Percentiles rank a stretch among this genome's conserved stretches.
These are phyloP conservation scores for Esperia sulphurella DNA, from an alignment of 2,888 invertebrate genomes.

Conservation along the genomic window DNA sequence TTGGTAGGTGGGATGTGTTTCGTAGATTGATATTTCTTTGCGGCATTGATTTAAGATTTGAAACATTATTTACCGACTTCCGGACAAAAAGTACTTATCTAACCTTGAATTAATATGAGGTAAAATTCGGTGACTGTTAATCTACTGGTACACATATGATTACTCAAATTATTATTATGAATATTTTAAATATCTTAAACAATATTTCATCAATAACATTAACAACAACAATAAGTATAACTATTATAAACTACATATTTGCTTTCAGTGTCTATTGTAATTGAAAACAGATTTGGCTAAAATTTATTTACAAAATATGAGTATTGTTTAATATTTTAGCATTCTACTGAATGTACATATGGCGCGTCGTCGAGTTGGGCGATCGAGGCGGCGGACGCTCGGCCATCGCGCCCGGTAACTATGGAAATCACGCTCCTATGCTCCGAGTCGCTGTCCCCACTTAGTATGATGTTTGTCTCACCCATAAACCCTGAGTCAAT, in stretches of 20 bases:
- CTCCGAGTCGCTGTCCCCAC: constrained; percentile 72
- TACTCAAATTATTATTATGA: not conserved
- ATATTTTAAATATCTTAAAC: not conserved
- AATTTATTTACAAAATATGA: constrained; percentile 21
- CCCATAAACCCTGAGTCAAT: constrained; percentile 71
- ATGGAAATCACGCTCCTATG: constrained; percentile 73
- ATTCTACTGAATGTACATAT: constrained; percentile 61
- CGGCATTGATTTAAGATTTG: not conserved
- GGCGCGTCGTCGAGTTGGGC: constrained; percentile 55
- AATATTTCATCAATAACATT: constrained; percentile 6
- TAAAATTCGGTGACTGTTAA: constrained; percentile 42
- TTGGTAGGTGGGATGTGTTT: constrained; percentile 10
- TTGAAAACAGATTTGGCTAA: constrained; percentile 9
- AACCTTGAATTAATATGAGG: constrained; percentile 28
- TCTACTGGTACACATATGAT: constrained; percentile 8
- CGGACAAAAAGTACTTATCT: not conserved
- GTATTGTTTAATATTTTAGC: constrained; percentile 27
- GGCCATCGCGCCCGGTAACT: constrained; percentile 57
- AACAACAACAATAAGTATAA: not conserved
- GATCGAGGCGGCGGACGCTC: constrained; percentile 53
- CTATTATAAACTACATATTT: not conserved
- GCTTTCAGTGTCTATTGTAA: not conserved
- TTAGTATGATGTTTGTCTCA: constrained; percentile 68
- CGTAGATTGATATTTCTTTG: not conserved
- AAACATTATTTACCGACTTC: too few species aligned